Percentiles rank a stretch among this genome's conserved stretches.
phyloP scores from a whole-genome alignment of 2,113 vertebrate species.

The Ondatra zibethicus region DNA sequence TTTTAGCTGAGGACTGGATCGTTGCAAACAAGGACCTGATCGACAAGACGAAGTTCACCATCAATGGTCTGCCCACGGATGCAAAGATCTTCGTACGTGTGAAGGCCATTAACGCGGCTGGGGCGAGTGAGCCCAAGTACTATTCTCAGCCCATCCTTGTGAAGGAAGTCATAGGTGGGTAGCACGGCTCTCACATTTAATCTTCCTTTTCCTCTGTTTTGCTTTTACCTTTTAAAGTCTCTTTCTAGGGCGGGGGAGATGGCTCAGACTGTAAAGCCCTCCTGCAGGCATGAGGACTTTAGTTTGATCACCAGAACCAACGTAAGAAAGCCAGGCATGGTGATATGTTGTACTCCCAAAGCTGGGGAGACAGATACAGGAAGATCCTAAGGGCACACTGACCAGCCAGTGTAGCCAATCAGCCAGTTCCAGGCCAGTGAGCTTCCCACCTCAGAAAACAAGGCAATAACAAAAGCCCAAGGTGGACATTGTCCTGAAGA shows the following conservation, averaged over 20 bases:
- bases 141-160: conserved; percentile 94
- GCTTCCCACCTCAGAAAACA: not conserved
- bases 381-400: not conserved
- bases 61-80: conserved; percentile 91
- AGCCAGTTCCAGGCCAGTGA: not conserved
- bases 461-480: not conserved
- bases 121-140: conserved; percentile 91
- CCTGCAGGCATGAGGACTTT: too few relatives aligned
- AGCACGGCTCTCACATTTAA: not conserved
- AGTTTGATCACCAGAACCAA: not conserved
- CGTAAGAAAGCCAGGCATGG: not conserved
- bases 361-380: not conserved
- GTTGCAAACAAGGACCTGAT: conserved; percentile 92
- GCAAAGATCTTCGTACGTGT: conserved; percentile 94
- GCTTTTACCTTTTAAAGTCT: not conserved
- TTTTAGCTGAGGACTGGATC: conserved; percentile 93
- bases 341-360: not conserved
- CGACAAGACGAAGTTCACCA: conserved; percentile 96
- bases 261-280: not conserved
- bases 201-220: not conserved
- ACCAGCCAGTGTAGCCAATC: not conserved
- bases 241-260: not conserved
- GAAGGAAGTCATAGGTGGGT: conserved; percentile 96
- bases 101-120: conserved; percentile 95
- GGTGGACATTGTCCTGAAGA: not conserved